Evolutionary conservation across 2,888 invertebrate species (phyloP).

Genomic region (Pseudolycoriella hygida): DNA sequence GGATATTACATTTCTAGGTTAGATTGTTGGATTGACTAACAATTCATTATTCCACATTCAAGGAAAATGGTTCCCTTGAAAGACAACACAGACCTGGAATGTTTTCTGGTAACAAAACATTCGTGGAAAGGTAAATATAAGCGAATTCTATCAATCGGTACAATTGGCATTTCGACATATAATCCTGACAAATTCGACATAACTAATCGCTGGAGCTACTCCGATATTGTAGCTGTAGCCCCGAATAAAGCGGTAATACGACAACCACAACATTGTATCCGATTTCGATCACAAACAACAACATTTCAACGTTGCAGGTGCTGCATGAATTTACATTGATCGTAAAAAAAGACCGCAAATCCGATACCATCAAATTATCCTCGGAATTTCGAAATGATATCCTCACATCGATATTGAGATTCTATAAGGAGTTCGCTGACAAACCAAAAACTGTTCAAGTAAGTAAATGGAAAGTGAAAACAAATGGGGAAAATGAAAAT

Average conservation of each 20-base stretch:
- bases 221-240: slow-evolving; percentile 56
- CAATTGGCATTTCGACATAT: slow-evolving; percentile 90
- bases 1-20: too few species aligned
- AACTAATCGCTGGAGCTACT: slow-evolving; percentile 86
- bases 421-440: slow-evolving; percentile 60
- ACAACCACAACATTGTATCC: neutral
- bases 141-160: slow-evolving; percentile 90
- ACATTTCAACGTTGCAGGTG: slow-evolving; percentile 22
- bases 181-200: slow-evolving; percentile 79
- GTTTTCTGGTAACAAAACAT: slow-evolving; percentile 93
- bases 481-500: slow-evolving; percentile 11
- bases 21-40: too few species aligned
- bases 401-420: slow-evolving; percentile 76
- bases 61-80: slow-evolving; percentile 22
- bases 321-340: slow-evolving; percentile 57
- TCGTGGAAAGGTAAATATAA: slow-evolving; percentile 99
- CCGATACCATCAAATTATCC: slow-evolving; percentile 89
- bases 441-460: slow-evolving; percentile 63
- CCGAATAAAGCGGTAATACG: slow-evolving; percentile 33
- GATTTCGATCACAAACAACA: neutral
- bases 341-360: slow-evolving; percentile 78
- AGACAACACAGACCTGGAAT: slow-evolving; percentile 91
- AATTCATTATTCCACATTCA: too few species aligned
- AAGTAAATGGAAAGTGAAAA: slow-evolving; percentile 24
- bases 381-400: slow-evolving; percentile 88